Evolutionary conservation across 23 tunicate species (phyloP), one percentile per base, ranked within the genome.

Genomic region (Clavelina lepadiformis): DNA sequence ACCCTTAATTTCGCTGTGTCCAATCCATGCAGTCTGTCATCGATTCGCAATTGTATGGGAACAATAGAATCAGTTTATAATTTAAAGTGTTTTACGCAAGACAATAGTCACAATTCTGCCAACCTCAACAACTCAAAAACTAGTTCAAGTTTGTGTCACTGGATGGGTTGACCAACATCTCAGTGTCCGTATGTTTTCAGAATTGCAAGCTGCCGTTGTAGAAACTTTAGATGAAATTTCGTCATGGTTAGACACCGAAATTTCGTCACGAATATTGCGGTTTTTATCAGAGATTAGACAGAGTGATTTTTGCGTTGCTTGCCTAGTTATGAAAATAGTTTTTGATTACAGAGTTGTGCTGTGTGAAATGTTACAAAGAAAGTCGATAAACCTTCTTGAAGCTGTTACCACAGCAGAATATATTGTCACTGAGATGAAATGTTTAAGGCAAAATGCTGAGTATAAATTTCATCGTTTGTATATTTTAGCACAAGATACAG

Each of bases 81-180:
- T 11, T 53, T n/a, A 53, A n/a, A 58, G 31, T 20, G 36, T 28
- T 58, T 24, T 28, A 58, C 35, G 65, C 13, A 26, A 20, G 8
- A 5, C 7, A 26, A 25, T 58, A 27, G 31, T 4, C 35, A 58
- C 65, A 20, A 28, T 58, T 28, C 31, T 20, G n/a, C 8, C 36
- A 25, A 58, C 35, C 13, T 8, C 65, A 58, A 20, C 30, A 58
- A 6, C 65, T 28, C 65, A 58, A 28, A 58, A 28, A 58, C 35
- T 58, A 29, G 65, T 58, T 58, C 8, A 58, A 58, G 36, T 58
- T 7, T 58, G 35, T 58, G 65, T 38, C 65, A 58, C 65, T 38
- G 31, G 65, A 28, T 58, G 65, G 65, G 65, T 28, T 29, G 65
- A 58, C 31, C 35, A 20, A 58, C 65, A 58, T 20, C 18, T 29